Evolutionary conservation across 2,888 invertebrate genomes (phyloP).

Genomic region (Auanema freiburgensis): DNA sequence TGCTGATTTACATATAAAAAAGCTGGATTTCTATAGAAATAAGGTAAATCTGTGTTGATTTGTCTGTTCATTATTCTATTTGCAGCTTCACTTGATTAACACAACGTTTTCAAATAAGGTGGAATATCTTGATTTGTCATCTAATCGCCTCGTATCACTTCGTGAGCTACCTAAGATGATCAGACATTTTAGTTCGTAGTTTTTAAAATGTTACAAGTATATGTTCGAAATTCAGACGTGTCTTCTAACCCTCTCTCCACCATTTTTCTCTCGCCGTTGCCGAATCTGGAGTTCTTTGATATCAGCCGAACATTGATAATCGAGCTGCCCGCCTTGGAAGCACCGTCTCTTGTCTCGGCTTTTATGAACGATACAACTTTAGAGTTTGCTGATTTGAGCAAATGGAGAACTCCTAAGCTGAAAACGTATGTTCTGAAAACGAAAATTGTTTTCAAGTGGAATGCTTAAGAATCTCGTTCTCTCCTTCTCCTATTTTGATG

Average conservation of each 20-base stretch:
- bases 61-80: background rate
- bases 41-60: background rate
- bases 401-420: constrained; percentile 2
- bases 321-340: background rate
- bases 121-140: constrained; percentile 4
- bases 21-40: background rate
- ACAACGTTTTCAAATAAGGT: background rate
- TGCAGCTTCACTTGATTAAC: background rate
- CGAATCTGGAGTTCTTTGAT: background rate
- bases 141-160: constrained; percentile 2
- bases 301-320: background rate
- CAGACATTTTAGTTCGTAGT: background rate
- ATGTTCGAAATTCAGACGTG: background rate
- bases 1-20: no score
- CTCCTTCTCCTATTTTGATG: no score
- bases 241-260: background rate
- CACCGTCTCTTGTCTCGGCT: background rate
- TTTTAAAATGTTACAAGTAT: background rate
- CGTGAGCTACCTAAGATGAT: background rate
- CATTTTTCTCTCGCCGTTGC: background rate
- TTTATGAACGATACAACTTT: constrained; percentile 3
- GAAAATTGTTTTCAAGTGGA: background rate
- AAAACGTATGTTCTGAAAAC: constrained; percentile 1
- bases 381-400: background rate
- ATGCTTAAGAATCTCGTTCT: no score